Percentiles rank a stretch among this genome's conserved stretches.
These are phyloP conservation scores for Gouania willdenowi DNA, from an alignment of 2,797 vertebrate species.

Conservation along the genomic window DNA sequence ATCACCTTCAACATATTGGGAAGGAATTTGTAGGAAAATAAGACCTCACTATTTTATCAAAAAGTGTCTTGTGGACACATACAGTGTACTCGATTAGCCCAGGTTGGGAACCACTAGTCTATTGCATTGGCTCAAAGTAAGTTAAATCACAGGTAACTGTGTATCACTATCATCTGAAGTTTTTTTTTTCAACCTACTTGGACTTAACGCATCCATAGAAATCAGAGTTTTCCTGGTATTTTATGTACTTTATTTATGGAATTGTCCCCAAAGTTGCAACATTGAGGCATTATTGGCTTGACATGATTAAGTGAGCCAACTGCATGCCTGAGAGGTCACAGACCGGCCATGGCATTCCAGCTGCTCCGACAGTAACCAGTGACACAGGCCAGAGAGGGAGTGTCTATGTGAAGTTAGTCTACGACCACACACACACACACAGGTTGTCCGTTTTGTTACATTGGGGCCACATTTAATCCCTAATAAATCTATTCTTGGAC, in stretches of 20 bases:
- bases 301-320: slow-evolving; percentile 59
- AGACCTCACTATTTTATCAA: too few species aligned
- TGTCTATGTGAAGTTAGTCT: too few species aligned
- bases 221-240: slow-evolving; percentile 17
- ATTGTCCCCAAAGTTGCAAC: slow-evolving; percentile 49
- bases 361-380: slow-evolving; percentile 72
- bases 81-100: too few species aligned
- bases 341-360: slow-evolving; percentile 69
- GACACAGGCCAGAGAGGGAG: not conserved
- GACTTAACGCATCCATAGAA: slow-evolving; percentile 10
- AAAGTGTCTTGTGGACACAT: too few species aligned
- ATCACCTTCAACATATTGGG: too few species aligned
- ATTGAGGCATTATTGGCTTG: slow-evolving; percentile 62
- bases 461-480: slow-evolving; percentile 14
- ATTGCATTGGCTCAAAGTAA: too few species aligned
- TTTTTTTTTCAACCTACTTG: not conserved
- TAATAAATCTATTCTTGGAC: slow-evolving; percentile 22
- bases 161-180: too few species aligned
- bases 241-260: slow-evolving; percentile 33
- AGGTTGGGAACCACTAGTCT: too few species aligned
- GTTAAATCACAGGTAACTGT: too few species aligned
- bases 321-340: slow-evolving; percentile 67
- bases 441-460: too few species aligned
- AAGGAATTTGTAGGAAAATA: too few species aligned
- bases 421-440: slow-evolving; percentile 15